Percentiles rank a stretch among this genome's conserved stretches.
phyloP scores from a whole-genome alignment of 2,888 invertebrate genomes.

The Nowickia ferox region DNA sequence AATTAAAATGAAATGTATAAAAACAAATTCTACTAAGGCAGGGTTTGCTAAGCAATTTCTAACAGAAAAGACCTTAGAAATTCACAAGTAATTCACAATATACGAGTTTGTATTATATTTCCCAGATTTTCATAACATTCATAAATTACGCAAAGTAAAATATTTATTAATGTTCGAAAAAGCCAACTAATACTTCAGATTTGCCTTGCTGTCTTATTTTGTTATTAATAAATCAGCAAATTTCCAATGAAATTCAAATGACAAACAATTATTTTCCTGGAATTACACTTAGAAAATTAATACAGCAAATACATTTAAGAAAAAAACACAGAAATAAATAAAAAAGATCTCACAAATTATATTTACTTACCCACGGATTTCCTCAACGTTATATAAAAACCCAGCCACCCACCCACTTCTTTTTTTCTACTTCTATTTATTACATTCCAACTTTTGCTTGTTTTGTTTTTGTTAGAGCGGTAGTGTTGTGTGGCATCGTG shows the following conservation, averaged over 20 bases:
- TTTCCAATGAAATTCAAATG: slow-evolving; percentile 42
- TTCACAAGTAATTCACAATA: neutral
- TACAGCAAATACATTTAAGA: slow-evolving; percentile 46
- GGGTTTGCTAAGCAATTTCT: neutral
- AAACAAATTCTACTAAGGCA: neutral
- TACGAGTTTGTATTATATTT: too few relatives aligned
- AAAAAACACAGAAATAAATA: slow-evolving; percentile 7
- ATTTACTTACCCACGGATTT: slow-evolving; percentile 64
- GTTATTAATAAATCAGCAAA: slow-evolving; percentile 47
- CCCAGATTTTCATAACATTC: neutral
- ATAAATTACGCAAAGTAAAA: neutral
- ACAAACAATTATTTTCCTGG: slow-evolving; percentile 59
- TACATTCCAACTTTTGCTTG: neutral
- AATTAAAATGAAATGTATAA: neutral
- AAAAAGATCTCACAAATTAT: slow-evolving; percentile 58
- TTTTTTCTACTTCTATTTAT: neutral
- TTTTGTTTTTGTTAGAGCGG: slow-evolving; percentile 16
- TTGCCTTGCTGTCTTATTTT: neutral
- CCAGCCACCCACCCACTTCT: slow-evolving; percentile 26
- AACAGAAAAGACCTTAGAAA: neutral
- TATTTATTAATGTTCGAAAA: slow-evolving; percentile 33
- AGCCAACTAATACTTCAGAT: slow-evolving; percentile 12
- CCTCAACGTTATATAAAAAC: neutral
- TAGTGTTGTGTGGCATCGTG: slow-evolving; percentile 8
- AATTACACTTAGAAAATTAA: slow-evolving; percentile 46